A percentile compares a stretch with the other conserved stretches of the same genome.
Conservation (phyloP, 1,140 invertebrate species). For the Dendrolimus kikuchii region DNA sequence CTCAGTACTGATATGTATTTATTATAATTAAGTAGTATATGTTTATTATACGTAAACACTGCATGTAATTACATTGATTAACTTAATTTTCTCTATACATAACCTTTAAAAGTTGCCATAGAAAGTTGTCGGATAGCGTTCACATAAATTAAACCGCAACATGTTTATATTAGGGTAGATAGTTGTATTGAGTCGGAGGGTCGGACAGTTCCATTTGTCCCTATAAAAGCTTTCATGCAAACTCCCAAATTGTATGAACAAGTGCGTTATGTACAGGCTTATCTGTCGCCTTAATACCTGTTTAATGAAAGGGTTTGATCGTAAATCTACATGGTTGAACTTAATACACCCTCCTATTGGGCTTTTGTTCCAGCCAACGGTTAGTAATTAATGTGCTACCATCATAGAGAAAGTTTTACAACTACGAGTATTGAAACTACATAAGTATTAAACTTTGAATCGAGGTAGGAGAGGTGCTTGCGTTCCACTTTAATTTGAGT, state of each 20-base stretch:
- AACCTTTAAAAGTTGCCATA: not conserved
- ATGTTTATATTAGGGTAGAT: slow-evolving; percentile 38
- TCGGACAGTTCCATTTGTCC: slow-evolving; percentile 39
- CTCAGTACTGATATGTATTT: no score
- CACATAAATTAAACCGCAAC: slow-evolving; percentile 35
- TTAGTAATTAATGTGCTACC: slow-evolving; percentile 64
- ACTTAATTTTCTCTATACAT: not conserved
- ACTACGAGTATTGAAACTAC: slow-evolving; percentile 61
- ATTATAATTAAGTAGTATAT: no score
- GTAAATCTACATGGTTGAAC: slow-evolving; percentile 66
- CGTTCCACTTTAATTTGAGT: slow-evolving; percentile 56
- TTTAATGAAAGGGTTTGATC: slow-evolving; percentile 70
- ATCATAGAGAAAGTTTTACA: slow-evolving; percentile 63
- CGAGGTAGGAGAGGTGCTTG: slow-evolving; percentile 49
- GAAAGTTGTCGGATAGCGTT: slow-evolving; percentile 19
- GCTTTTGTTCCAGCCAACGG: slow-evolving; percentile 37
- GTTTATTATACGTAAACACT: no score
- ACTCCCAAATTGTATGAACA: slow-evolving; percentile 48
- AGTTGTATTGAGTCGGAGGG: slow-evolving; percentile 28
- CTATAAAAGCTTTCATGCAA: slow-evolving; percentile 39
- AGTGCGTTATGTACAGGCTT: slow-evolving; percentile 53
- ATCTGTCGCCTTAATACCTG: slow-evolving; percentile 65
- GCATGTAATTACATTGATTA: not conserved
- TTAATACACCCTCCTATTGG: slow-evolving; percentile 60
- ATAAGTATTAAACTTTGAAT: slow-evolving; percentile 62